These are phyloP conservation scores for Thamnophis sirtalis DNA, from an alignment of 2,113 vertebrate species.

Conservation along the genomic window DNA sequence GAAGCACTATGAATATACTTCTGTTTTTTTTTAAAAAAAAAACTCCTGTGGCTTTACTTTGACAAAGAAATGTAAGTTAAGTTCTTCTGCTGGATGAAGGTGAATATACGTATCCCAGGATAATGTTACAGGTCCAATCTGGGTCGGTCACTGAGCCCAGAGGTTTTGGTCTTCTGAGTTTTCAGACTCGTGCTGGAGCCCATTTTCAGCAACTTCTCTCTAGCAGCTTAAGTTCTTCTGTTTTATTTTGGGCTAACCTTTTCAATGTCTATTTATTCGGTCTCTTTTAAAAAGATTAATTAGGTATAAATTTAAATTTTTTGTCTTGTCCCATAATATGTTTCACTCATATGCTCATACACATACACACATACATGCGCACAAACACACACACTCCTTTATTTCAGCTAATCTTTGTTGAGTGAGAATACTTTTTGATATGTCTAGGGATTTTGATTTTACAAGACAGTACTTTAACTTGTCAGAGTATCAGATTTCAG, in stretches of 20 bases:
- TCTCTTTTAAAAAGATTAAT: not conserved
- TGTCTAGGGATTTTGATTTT: slow-evolving; percentile 3
- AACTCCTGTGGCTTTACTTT: not conserved
- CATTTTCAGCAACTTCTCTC: too few species aligned
- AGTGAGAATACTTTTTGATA: slow-evolving; percentile 11
- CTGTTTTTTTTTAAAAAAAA: not conserved
- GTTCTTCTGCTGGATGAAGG: not conserved
- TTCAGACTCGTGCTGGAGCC: too few species aligned
- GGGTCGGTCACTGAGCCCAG: too few species aligned
- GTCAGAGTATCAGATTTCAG: not conserved
- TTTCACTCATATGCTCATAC: not conserved
- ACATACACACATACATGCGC: too few species aligned
- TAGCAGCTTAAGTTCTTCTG: too few species aligned
- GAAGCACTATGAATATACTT: not conserved
- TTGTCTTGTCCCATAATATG: not conserved
- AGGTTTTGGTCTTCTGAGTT: too few species aligned
- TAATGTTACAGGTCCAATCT: too few species aligned
- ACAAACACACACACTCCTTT: not conserved
- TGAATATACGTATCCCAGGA: too few species aligned
- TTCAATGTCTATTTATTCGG: not conserved
- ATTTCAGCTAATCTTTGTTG: slow-evolving; percentile 14
- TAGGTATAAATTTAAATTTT: not conserved
- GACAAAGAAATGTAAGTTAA: not conserved
- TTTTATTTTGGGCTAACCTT: not conserved
- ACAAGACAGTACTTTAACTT: slow-evolving; percentile 31